These are phyloP conservation scores for Chaenodraco wilsoni DNA, from an alignment of 2,797 vertebrate species.

Conservation along the genomic window DNA sequence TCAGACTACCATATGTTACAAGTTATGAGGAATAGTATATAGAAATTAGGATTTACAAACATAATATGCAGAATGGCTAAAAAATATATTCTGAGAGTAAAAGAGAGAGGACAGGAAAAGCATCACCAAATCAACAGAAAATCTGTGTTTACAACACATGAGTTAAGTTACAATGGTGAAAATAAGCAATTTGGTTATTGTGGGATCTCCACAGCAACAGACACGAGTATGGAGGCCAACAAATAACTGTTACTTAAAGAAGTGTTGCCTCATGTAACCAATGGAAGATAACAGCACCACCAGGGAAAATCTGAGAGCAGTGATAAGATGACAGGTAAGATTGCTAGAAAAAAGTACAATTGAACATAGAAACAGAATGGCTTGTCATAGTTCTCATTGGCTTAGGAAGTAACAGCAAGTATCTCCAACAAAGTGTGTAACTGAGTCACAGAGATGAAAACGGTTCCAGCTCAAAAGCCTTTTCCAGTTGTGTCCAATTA, in stretches of 20 bases:
- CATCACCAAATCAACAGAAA: not conserved
- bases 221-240: not conserved
- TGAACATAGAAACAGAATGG: conserved; percentile 27
- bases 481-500: conserved; percentile 66
- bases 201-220: conserved; percentile 16
- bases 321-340: conserved; percentile 24
- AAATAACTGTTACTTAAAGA: conserved; percentile 25
- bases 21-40: not conserved
- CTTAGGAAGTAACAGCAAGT: conserved; percentile 40
- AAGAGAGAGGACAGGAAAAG: not conserved
- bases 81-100: not conserved
- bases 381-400: conserved; percentile 31
- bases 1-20: not conserved
- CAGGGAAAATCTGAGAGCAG: conserved; percentile 11
- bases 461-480: conserved; percentile 61
- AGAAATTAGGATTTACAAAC: not conserved
- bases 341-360: conserved; percentile 31
- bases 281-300: conserved; percentile 22
- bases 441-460: conserved; percentile 53
- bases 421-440: conserved; percentile 47
- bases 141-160: not conserved
- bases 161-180: not conserved
- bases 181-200: not conserved
- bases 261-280: conserved; percentile 18
- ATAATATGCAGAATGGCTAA: not conserved